Percentiles rank a stretch among this genome's conserved stretches.
These are phyloP conservation scores for Lytechinus variegatus DNA, from an alignment of 35 echinoderm and acorn worm genomes.

Conservation along the genomic window DNA sequence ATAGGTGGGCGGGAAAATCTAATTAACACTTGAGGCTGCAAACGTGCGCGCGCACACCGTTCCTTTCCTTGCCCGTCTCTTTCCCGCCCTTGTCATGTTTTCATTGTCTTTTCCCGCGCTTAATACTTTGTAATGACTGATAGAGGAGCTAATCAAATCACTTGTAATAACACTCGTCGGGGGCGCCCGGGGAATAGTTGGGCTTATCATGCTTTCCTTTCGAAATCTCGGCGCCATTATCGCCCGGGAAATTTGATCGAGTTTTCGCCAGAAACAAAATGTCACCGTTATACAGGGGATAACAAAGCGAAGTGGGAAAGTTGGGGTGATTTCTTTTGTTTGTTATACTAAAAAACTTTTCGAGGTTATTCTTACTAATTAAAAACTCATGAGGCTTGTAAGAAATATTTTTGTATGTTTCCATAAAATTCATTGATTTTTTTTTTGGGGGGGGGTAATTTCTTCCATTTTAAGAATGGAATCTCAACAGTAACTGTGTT, in stretches of 20 bases:
- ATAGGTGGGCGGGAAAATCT: not conserved
- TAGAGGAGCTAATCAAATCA: slow-evolving; percentile 1
- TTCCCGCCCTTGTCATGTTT: not conserved
- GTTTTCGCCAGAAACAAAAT: not conserved
- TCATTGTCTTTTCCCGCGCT: not conserved
- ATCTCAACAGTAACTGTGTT: no score
- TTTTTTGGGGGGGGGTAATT: no score
- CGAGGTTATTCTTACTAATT: not conserved
- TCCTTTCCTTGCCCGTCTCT: not conserved
- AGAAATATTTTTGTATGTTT: no score
- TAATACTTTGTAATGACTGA: not conserved
- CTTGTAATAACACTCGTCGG: not conserved
- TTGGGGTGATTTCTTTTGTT: not conserved
- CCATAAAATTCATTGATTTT: no score
- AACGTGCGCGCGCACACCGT: not conserved
- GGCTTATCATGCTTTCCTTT: not conserved
- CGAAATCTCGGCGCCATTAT: not conserved
- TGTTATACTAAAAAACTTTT: not conserved
- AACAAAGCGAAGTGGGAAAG: not conserved
- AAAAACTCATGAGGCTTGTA: not conserved
- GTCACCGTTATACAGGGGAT: not conserved
- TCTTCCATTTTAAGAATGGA: no score
- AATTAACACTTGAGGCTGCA: not conserved
- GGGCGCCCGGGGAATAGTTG: not conserved
- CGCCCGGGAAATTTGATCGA: not conserved